A percentile compares a stretch with the other conserved stretches of the same genome.
Evolutionary conservation across 2,113 vertebrate genomes (phyloP).

Genomic region (Crotalus horridus): DNA sequence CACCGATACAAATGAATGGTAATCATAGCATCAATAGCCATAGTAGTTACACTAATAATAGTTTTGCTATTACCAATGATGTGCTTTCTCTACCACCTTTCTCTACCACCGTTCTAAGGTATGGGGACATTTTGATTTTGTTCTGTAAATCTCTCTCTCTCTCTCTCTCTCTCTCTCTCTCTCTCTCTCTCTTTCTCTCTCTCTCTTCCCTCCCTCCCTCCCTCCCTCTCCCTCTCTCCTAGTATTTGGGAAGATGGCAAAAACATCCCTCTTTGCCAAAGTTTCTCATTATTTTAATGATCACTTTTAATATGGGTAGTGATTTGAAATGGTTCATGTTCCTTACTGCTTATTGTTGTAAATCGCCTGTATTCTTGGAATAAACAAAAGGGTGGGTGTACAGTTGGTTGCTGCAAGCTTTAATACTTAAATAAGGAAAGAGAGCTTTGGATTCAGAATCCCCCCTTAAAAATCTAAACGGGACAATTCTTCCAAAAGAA

Average conservation of each 20-base stretch:
- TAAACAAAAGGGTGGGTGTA: background rate
- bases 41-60: background rate
- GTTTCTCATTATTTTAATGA: background rate
- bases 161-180: no score
- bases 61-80: background rate
- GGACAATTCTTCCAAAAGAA: background rate
- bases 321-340: background rate
- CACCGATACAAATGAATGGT: background rate
- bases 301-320: background rate
- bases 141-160: background rate
- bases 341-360: background rate
- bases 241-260: background rate
- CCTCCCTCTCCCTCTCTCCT: background rate
- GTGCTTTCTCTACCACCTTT: no score
- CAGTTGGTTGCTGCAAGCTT: background rate
- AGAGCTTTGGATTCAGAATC: background rate
- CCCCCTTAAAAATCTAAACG: background rate
- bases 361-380: background rate
- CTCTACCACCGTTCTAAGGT: no score
- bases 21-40: background rate
- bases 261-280: background rate
- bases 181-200: no score
- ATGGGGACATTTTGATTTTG: background rate
- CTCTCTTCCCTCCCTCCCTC: no score
- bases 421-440: background rate